Evolutionary conservation across 2,797 vertebrate species (phyloP).

Genomic region (Girardinus metallicus): DNA sequence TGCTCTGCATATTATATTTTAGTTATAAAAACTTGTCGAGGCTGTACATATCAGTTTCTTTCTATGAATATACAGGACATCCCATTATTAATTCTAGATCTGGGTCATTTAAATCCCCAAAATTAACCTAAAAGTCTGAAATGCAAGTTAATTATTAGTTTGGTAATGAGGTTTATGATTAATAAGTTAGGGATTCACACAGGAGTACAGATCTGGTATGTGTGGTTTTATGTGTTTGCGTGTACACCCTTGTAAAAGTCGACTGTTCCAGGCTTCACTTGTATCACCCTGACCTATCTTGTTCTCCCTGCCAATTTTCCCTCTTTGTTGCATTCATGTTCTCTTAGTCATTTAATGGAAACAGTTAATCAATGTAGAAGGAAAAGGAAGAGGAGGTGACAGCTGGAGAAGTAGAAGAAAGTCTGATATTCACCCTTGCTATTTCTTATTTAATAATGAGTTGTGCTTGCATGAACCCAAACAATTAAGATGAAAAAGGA

Average conservation of each 20-base stretch:
- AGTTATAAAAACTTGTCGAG: slow-evolving; percentile 31
- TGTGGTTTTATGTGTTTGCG: slow-evolving; percentile 8
- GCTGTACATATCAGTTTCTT: slow-evolving; percentile 53
- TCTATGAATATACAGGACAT: slow-evolving; percentile 74
- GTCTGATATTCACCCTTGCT: background rate
- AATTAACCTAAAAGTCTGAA: slow-evolving; percentile 77
- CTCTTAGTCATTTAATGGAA: background rate
- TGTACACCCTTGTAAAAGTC: slow-evolving; percentile 12
- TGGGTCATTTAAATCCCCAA: slow-evolving; percentile 76
- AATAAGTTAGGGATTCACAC: slow-evolving; percentile 74
- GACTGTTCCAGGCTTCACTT: slow-evolving; percentile 10
- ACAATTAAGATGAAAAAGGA: slow-evolving; percentile 57
- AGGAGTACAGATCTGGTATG: slow-evolving; percentile 17
- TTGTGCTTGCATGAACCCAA: slow-evolving; percentile 63
- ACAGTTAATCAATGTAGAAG: background rate
- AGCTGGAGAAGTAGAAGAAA: background rate
- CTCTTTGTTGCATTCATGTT: slow-evolving; percentile 9
- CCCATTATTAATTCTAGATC: slow-evolving; percentile 76
- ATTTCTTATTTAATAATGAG: slow-evolving; percentile 33
- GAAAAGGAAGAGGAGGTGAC: background rate
- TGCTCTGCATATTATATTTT: slow-evolving; percentile 10
- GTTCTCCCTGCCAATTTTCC: background rate
- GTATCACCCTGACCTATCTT: slow-evolving; percentile 26
- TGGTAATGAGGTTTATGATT: slow-evolving; percentile 83
- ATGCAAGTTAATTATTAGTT: slow-evolving; percentile 81